Evolutionary conservation across 2,888 invertebrate species (phyloP), one percentile per base, ranked within the genome.

Genomic region (Drosophila kanekoi): DNA sequence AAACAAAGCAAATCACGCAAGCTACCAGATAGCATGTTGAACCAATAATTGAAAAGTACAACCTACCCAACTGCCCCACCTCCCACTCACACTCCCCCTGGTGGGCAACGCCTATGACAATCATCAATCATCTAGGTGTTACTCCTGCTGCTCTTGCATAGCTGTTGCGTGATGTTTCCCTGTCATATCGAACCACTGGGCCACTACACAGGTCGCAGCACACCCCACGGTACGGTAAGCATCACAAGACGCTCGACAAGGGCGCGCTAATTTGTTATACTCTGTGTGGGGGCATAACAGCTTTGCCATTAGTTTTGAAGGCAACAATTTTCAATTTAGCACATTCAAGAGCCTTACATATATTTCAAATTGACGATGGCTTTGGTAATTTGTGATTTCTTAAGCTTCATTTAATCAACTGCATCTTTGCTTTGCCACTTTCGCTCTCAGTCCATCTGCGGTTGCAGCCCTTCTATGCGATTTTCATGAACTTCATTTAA

Each of bases 111-210:
- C 60, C 73, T 81, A 70, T 81, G 88, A 82, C 82, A 89, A 78
- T 86, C 86, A 90, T 90, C 90, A 90, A 90, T 90, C 90, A 90
- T 87, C 82, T 82, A 81, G 77, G 65, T 72, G 69, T 81, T 66
- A 54, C 33, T 54, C 33, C 54, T 32, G 53, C 60, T 66, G 49
- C 40, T 35, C 13, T 35, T 59, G 40, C 51, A 41, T 62, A 61
- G 62, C 57, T 72, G 67, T 60, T 76, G 64, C 67, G 62, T 66
- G 61, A 38, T 62, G 66, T 68, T 60, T 67, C 52, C 41, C 68
- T 61, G 65, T 44, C 54, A 20, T 44, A 54, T 44, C 54, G 54
- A 44, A 44, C 11, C 43, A 20, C 53, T 68, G 47, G 43, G 18
- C 53, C 53, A 28, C 43, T 4, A 35, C 11, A 33, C 51, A 64